phyloP scores from a whole-genome alignment of 1,140 invertebrate genomes.

The Drosophila ficusphila region DNA sequence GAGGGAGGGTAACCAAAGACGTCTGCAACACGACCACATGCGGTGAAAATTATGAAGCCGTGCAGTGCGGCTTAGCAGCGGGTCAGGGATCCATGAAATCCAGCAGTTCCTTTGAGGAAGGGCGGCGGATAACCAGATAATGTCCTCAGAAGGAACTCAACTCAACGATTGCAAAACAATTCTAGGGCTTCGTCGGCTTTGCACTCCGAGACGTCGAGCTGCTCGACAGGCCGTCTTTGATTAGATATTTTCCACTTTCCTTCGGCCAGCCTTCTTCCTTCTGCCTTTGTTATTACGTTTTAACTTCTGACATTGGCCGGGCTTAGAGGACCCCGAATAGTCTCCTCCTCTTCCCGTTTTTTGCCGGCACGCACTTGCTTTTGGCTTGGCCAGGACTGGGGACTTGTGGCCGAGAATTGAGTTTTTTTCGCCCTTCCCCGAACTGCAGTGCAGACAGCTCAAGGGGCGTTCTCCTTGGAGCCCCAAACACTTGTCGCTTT shows the following conservation, averaged over 20 bases:
- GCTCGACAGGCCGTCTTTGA: constrained; percentile 52
- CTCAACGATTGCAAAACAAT: constrained; percentile 67
- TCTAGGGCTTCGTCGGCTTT: constrained; percentile 60
- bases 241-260: constrained; percentile 77
- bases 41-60: constrained; percentile 74
- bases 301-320: constrained; percentile 70
- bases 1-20: constrained; percentile 23
- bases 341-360: constrained; percentile 33
- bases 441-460: constrained; percentile 26
- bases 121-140: constrained; percentile 25
- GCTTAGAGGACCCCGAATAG: constrained; percentile 44
- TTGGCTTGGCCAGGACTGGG: constrained; percentile 28
- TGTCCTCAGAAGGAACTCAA: constrained; percentile 35
- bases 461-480: constrained; percentile 11
- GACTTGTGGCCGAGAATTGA: constrained; percentile 20
- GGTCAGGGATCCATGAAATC: constrained; percentile 17
- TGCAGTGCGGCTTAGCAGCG: constrained; percentile 53
- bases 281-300: constrained; percentile 45
- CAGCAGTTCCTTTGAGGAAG: constrained; percentile 2
- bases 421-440: neutral
- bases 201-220: constrained; percentile 45
- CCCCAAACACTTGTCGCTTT: constrained; percentile 63
- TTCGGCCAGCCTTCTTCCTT: constrained; percentile 55
- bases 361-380: constrained; percentile 60
- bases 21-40: constrained; percentile 52